These are phyloP conservation scores for Aleiodes leptofemur DNA, from an alignment of 2,888 invertebrate genomes.

Conservation along the genomic window DNA sequence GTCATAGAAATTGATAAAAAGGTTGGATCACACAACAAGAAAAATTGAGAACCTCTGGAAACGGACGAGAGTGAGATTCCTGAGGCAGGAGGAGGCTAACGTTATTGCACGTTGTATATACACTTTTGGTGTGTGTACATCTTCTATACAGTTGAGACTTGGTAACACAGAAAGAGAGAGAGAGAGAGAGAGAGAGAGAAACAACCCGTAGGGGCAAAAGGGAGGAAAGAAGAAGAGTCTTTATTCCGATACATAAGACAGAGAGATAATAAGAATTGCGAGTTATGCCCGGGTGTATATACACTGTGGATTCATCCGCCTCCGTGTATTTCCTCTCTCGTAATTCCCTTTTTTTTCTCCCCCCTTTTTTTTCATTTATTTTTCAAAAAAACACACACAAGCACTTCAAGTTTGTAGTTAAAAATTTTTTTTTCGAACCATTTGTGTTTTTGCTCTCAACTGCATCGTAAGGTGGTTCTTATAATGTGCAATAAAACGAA, in stretches of 20 bases:
- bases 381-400: background rate
- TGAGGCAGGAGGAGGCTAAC: conserved; percentile 54
- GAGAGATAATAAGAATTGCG: conserved; percentile 37
- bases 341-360: no score
- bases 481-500: conserved; percentile 10
- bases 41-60: conserved; percentile 62
- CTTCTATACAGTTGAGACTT: conserved; percentile 10
- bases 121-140: conserved; percentile 48
- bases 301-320: conserved; percentile 9
- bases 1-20: no score
- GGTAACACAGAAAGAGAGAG: conserved; percentile 21
- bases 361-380: background rate
- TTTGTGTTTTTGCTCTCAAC: background rate
- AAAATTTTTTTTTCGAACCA: background rate
- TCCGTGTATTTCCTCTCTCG: conserved; percentile 18
- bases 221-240: background rate
- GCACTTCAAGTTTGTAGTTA: conserved; percentile 10
- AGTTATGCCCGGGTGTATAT: conserved; percentile 37
- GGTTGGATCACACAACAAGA: no score
- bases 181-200: no score
- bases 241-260: conserved; percentile 38
- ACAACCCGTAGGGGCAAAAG: conserved; percentile 20
- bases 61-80: conserved; percentile 65
- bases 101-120: conserved; percentile 48
- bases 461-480: conserved; percentile 1